Base-by-base conservation (phyloP, 2,888 invertebrate genomes). In the Metacarcinus magister region DNA sequence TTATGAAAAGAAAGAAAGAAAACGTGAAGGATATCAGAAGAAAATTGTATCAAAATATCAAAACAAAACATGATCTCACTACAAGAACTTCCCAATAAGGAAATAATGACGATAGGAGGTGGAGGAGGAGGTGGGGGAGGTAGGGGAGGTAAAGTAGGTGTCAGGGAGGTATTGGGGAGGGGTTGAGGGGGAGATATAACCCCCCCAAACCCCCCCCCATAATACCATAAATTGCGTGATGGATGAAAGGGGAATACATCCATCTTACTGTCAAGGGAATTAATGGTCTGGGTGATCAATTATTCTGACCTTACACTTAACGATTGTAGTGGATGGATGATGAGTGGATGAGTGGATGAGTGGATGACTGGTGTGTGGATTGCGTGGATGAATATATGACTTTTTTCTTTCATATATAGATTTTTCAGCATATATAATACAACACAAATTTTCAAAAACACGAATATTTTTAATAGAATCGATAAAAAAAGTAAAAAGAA, bases 141-240 rank as follows among this genome's bases (percentile, higher is more conserved):
- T 54, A 13, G 54, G 13, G 13, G 54, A 54, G 54, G 13, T 54
- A 54, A 13, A n/a, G n/a, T n/a, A n/a, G n/a, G n/a, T n/a, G n/a
- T n/a, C n/a, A n/a, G n/a, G n/a, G n/a, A n/a, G n/a, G n/a, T n/a
- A n/a, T n/a, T n/a, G n/a, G 13, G 32, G 32, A 32, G 82, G 82
- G 7, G 82, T 1, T 4, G 10, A 8, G 19, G 32, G 32, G 82
- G 5, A 32, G 28, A 32, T 5, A 8, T 82, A 32, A 8, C 82
- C 82, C 5, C 32, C 82, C 32, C 32, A 28, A 5, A 7, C 82
- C 82, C 82, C 82, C 75, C 75, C 75, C 75, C 75, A 28, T 4
- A 5, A 32, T 82, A 82, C 82, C 82, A 82, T 82, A 82, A 82
- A 82, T 82, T 82, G 82, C 28, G 82, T 82, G 82, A 82, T 82